Conservation (phyloP, 2,797 vertebrate genomes). For the Mormyrops attenuatus region DNA sequence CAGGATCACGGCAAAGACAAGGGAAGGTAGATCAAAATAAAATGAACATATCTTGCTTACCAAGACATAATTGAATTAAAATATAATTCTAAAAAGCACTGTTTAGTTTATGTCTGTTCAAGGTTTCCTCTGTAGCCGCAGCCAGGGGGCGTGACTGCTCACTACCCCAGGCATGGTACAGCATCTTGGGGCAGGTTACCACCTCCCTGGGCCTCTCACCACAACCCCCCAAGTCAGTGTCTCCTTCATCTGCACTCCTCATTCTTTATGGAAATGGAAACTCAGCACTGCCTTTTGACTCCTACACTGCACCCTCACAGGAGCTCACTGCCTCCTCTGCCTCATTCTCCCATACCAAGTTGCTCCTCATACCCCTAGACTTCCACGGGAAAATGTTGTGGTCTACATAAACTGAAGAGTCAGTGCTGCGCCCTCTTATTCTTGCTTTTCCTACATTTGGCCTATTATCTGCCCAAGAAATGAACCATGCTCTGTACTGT, state of each 20-base stretch:
- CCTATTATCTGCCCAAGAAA: constrained; percentile 19
- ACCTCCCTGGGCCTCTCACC: background rate
- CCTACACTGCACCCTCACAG: background rate
- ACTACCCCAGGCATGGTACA: constrained; percentile 21
- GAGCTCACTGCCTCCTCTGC: background rate
- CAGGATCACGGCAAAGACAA: background rate
- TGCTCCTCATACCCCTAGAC: background rate
- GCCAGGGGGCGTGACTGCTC: constrained; percentile 23
- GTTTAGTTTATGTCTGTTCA: constrained; percentile 28
- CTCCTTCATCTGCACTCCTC: background rate
- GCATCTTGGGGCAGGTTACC: constrained; percentile 27
- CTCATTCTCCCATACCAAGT: background rate
- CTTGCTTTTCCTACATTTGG: constrained; percentile 17
- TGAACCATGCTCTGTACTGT: constrained; percentile 30
- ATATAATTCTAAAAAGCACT: background rate
- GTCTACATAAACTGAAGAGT: constrained; percentile 34
- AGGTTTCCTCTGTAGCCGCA: constrained; percentile 32
- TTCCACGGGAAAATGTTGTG: background rate
- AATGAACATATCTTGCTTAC: background rate
- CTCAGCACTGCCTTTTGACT: background rate
- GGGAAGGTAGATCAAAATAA: background rate
- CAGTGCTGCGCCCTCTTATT: constrained; percentile 27
- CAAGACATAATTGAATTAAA: background rate
- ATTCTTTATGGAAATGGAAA: background rate
- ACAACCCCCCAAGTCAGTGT: background rate